Base-by-base conservation (phyloP, 2,888 invertebrate genomes). In the Sarcophaga rosellei region DNA sequence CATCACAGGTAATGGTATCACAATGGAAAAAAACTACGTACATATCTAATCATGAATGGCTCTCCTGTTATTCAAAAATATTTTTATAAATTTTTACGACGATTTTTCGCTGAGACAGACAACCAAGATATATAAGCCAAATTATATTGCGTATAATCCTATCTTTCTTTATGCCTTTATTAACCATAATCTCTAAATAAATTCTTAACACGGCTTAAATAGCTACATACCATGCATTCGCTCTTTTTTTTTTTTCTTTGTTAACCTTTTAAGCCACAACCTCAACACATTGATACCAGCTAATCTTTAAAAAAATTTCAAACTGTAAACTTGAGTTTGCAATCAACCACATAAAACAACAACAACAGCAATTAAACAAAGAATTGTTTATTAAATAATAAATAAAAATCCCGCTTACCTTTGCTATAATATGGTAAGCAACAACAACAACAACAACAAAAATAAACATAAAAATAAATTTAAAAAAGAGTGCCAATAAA, bases 371-470 rank as follows among this genome's bases (percentile, higher is more conserved):
- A 45, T 75, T 75, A 63, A 81, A 84, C 81, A 86, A 81, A 81
- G 75, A 86, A 86, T 81, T 81, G 12, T 15, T 53, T 77, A 70
- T 81, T 78, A 78, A 85, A 81, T 77, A 74, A 70, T 73, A 74
- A 69, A 35, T 35, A 35, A 35, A 35, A 35, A 70, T 72, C 47
- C 73, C 20, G 35, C 45, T 75, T 20, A 78, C 23, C 23, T 74
- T 47, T 53, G 53, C 53, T 15, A 53, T 12, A 15, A 35, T 35
- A 35, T 10, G 35, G 8, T 35, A 35, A 35, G 35, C 35, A 35
- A 35, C 35, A 68, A 80, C 23, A 63, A 45, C 21, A 80, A 70
- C 6, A 57, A 20, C 1, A 10, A 35, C 35, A 35, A 35, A 35
- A 35, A 35, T 6, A 35, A 35, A 35, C 6, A 6, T 1, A 35